phyloP scores from a whole-genome alignment of 2,113 vertebrate species.

The Pycnonotus jocosus region DNA sequence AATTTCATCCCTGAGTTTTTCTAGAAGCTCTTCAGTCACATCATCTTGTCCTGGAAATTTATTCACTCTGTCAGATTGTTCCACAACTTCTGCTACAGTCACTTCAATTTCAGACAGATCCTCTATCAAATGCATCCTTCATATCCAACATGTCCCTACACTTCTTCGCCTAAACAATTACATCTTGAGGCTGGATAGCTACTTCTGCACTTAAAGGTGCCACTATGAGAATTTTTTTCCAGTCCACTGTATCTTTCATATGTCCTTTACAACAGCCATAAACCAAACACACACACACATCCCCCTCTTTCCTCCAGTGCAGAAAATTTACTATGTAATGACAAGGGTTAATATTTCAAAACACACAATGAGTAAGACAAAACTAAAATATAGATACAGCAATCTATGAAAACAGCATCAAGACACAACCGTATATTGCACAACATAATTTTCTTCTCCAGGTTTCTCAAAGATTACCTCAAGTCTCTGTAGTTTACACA shows the following conservation, averaged over 20 bases:
- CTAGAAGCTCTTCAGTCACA: background rate
- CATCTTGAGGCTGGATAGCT: background rate
- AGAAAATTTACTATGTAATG: background rate
- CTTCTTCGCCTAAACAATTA: background rate
- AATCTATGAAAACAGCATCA: background rate
- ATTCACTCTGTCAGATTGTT: background rate
- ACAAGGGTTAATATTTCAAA: background rate
- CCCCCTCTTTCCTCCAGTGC: background rate
- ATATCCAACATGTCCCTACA: background rate
- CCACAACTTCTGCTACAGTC: background rate
- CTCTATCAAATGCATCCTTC: background rate
- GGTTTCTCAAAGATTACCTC: background rate
- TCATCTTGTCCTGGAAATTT: background rate
- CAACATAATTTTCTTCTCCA: background rate
- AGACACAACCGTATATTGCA: background rate
- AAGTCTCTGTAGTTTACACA: background rate
- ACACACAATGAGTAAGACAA: background rate
- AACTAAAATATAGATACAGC: background rate
- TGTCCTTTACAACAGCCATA: background rate
- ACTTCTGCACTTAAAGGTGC: background rate
- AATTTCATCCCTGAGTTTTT: background rate
- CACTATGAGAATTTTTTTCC: background rate
- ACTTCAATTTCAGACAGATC: background rate
- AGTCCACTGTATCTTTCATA: background rate
- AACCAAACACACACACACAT: background rate